Evolutionary conservation across 2,113 vertebrate genomes (phyloP), one percentile per base, ranked within the genome.

Genomic region (Datnioides undecimradiatus): DNA sequence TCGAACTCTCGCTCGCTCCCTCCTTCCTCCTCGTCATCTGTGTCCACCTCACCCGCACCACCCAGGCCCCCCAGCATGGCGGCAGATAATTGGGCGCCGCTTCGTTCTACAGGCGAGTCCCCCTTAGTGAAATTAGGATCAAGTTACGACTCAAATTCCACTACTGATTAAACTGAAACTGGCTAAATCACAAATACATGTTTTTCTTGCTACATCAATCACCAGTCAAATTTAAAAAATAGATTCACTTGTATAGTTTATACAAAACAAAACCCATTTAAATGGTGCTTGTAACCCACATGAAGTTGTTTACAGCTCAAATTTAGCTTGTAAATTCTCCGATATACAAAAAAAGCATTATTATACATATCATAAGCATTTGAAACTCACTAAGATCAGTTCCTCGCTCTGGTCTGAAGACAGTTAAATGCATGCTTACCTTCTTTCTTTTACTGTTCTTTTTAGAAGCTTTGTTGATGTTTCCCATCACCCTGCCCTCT

Each of bases 391-490:
- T 58, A 17, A 25, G 1, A 65, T 12, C 10, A 68, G 46, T 63
- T 1, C 11, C 2, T 46, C 25, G 41, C 21, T 63, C 11, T 67
- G 23, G 41, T 38, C 29, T 29, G 23, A 76, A 6, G 79, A 7
- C 8, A 79, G 27, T 25, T 6, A 13, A 57, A 64, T 23, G 6
- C 6, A 71, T 73, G 49, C 93, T 94, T 95, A 95, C 94, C 95
- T 93, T 94, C 59, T 83, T 92, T 49, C 80, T 85, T 78, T 87
- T 91, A 78, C 86, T 90, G 79, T 87, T 90, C 82, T 87, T 93
- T 90, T 92, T 94, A 74, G 93, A 93, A 60, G 93, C 72, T 75
- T 95, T 95, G 77, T 93, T 94, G 76, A 92, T 85, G 82, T 95
- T 93, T 91, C 95, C 94, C 94, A 95, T 95, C 82, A 82, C 86